A percentile compares a stretch with the other conserved stretches of the same genome.
Conservation (phyloP, 1,140 invertebrate species). For the Drosophila nigromelanica region DNA sequence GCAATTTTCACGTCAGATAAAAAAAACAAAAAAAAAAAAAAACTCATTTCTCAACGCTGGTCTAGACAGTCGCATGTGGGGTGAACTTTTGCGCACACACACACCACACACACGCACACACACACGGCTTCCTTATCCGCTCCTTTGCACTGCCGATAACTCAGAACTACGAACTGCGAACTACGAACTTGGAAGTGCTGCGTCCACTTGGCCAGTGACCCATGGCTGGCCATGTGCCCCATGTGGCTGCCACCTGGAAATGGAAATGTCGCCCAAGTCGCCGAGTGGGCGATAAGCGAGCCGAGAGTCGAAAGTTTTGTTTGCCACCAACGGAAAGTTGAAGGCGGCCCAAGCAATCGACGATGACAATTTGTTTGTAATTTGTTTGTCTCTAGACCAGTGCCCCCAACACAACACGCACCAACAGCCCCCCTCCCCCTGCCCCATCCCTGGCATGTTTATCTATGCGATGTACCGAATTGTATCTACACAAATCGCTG, state of each 20-base stretch:
- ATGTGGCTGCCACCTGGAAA: slow-evolving; percentile 21
- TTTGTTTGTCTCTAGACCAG: slow-evolving; percentile 66
- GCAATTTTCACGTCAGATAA: slow-evolving; percentile 1
- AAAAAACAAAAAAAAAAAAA: background rate
- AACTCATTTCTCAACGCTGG: background rate
- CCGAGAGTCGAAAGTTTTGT: slow-evolving; percentile 28
- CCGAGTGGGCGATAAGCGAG: slow-evolving; percentile 16
- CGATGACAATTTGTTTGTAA: slow-evolving; percentile 78
- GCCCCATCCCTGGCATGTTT: slow-evolving; percentile 16
- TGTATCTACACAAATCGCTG: slow-evolving; percentile 57
- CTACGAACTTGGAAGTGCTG: background rate
- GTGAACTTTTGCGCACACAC: background rate
- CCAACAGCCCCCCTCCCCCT: background rate
- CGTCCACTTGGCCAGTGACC: slow-evolving; percentile 29
- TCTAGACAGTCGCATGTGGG: slow-evolving; percentile 19
- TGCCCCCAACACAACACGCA: background rate
- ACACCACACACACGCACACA: background rate
- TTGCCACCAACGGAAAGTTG: background rate
- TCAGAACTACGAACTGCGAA: slow-evolving; percentile 37
- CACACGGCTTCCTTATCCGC: slow-evolving; percentile 45
- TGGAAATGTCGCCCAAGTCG: slow-evolving; percentile 26
- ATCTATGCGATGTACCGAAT: slow-evolving; percentile 42
- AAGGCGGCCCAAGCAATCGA: slow-evolving; percentile 10
- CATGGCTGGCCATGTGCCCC: slow-evolving; percentile 13
- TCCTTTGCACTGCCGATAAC: slow-evolving; percentile 48